Evolutionary conservation across 2,113 vertebrate species (phyloP).

Genomic region (Uria aalge): DNA sequence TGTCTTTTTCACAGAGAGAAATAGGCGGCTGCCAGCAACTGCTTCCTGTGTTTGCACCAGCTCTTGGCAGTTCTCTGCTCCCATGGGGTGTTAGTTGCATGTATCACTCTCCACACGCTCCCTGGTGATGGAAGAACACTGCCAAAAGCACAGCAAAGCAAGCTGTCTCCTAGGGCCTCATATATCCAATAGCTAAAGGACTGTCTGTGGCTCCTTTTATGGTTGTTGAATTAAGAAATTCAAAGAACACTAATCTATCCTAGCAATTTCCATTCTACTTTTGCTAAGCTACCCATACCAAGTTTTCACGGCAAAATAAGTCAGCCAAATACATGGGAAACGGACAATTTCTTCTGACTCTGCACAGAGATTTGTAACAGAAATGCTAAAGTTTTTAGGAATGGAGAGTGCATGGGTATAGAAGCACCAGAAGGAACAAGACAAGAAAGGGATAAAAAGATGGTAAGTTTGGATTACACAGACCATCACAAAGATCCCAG

Average conservation of each 20-base stretch:
- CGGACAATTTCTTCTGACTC: background rate
- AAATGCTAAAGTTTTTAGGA: background rate
- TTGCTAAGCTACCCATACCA: background rate
- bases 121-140: background rate
- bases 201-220: background rate
- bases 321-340: background rate
- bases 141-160: background rate
- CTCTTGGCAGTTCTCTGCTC: background rate
- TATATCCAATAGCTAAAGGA: background rate
- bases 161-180: background rate
- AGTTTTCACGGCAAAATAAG: background rate
- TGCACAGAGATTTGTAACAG: background rate
- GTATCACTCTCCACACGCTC: background rate
- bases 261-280: background rate
- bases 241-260: background rate
- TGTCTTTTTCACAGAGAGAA: background rate
- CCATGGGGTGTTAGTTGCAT: background rate
- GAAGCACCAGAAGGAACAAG: background rate
- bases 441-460: background rate
- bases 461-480: background rate
- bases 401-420: background rate
- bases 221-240: background rate
- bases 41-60: background rate
- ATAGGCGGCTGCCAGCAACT: background rate
- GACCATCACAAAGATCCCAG: background rate